Conservation (phyloP, 1,140 invertebrate genomes). For the Nasonia longicornis region DNA sequence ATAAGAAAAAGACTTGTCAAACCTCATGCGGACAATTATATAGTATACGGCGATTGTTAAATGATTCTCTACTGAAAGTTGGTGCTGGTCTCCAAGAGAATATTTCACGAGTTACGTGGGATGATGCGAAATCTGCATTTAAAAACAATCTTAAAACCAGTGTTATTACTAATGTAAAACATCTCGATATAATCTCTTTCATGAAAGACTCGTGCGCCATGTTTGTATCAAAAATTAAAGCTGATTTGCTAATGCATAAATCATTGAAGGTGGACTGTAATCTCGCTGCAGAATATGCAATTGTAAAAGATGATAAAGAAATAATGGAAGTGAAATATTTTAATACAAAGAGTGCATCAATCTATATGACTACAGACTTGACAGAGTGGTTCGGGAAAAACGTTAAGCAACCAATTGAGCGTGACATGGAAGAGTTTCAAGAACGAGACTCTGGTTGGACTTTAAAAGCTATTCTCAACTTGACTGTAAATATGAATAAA, state of each 20-base stretch:
- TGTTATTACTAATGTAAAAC: not conserved
- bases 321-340: not conserved
- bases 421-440: slow-evolving; percentile 38
- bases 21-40: too few relatives aligned
- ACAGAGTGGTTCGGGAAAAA: not conserved
- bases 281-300: not conserved
- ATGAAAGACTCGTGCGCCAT: not conserved
- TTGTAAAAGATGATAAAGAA: not conserved
- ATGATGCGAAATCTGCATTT: too few relatives aligned
- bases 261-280: slow-evolving; percentile 13
- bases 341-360: not conserved
- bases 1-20: too few relatives aligned
- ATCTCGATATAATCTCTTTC: not conserved
- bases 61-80: too few relatives aligned
- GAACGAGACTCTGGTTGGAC: not conserved
- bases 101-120: too few relatives aligned
- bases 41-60: too few relatives aligned
- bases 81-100: too few relatives aligned
- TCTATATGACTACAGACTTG: not conserved
- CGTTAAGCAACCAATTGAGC: not conserved
- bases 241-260: not conserved
- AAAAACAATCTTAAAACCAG: not conserved
- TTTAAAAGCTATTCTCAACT: not conserved
- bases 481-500: slow-evolving; percentile 29
- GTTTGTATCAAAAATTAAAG: not conserved